Evolutionary conservation across 1,140 invertebrate species (phyloP).

Genomic region (Polyergus mexicanus): DNA sequence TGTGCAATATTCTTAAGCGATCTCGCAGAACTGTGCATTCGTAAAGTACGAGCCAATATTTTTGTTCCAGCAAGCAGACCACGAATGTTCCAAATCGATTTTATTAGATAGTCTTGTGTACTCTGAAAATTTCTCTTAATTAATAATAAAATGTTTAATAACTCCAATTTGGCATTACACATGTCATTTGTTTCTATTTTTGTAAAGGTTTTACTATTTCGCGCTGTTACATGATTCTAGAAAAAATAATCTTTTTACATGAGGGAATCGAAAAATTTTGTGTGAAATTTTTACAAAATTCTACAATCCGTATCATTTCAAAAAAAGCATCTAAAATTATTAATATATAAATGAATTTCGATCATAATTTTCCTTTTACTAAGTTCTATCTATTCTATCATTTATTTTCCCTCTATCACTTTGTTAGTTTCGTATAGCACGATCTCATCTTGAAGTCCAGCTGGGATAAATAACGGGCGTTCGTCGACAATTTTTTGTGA

Average conservation of each 20-base stretch:
- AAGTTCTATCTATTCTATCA: not conserved
- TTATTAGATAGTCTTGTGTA: constrained; percentile 80
- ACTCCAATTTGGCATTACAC: constrained; percentile 31
- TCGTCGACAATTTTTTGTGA: not conserved
- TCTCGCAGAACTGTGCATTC: constrained; percentile 36
- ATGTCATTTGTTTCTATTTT: too few species aligned
- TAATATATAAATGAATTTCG: not conserved
- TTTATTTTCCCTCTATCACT: constrained; percentile 17
- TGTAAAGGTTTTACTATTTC: not conserved
- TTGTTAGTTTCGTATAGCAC: not conserved
- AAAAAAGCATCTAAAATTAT: not conserved
- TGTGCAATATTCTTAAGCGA: constrained; percentile 73
- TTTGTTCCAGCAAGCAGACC: constrained; percentile 77
- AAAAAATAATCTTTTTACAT: constrained; percentile 3
- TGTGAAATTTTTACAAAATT: constrained; percentile 15
- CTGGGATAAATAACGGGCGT: not conserved
- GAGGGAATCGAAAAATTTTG: not conserved
- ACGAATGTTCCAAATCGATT: constrained; percentile 75
- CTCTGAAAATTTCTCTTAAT: constrained; percentile 79
- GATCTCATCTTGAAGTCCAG: not conserved
- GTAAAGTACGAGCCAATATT: constrained; percentile 75
- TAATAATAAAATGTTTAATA: constrained; percentile 84
- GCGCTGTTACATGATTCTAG: not conserved
- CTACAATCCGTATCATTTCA: not conserved
- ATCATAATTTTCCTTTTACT: constrained; percentile 5